These are phyloP conservation scores for Oreochromis spilurus DNA, from an alignment of 2,113 vertebrate genomes.

Conservation along the genomic window DNA sequence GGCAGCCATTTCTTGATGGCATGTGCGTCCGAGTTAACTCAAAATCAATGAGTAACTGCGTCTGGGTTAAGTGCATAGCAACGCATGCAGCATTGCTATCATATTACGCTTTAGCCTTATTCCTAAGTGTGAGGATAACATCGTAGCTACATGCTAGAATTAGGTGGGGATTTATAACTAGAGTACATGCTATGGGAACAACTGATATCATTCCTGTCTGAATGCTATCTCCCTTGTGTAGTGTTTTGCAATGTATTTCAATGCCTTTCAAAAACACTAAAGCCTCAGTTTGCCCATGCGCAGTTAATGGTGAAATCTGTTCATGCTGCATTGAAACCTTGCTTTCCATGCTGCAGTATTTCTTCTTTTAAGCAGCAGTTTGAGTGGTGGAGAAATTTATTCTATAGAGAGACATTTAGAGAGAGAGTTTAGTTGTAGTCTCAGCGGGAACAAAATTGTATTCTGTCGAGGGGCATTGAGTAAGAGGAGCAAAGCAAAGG, in stretches of 20 bases:
- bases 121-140: conserved; percentile 33
- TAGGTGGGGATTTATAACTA: conserved; percentile 30
- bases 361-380: conserved; percentile 28
- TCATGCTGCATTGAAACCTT: conserved; percentile 73
- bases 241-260: conserved; percentile 57
- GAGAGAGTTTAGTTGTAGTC: conserved; percentile 57
- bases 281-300: conserved; percentile 57
- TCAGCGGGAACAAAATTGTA: not conserved
- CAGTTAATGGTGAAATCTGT: conserved; percentile 35
- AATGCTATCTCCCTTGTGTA: conserved; percentile 21
- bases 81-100: conserved; percentile 67
- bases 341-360: conserved; percentile 60
- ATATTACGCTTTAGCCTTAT: conserved; percentile 9
- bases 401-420: conserved; percentile 31
- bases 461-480: not conserved
- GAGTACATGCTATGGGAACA: conserved; percentile 53
- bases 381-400: conserved; percentile 23
- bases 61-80: conserved; percentile 57
- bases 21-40: conserved; percentile 65
- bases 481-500: not conserved
- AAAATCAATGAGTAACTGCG: conserved; percentile 60
- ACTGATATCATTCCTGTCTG: conserved; percentile 34
- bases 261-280: conserved; percentile 49
- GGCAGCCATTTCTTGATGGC: conserved; percentile 50
- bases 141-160: conserved; percentile 62